Evolutionary conservation across 2,797 vertebrate species (phyloP), one percentile per base, ranked within the genome.

Genomic region (Lepilemur ruficaudatus): DNA sequence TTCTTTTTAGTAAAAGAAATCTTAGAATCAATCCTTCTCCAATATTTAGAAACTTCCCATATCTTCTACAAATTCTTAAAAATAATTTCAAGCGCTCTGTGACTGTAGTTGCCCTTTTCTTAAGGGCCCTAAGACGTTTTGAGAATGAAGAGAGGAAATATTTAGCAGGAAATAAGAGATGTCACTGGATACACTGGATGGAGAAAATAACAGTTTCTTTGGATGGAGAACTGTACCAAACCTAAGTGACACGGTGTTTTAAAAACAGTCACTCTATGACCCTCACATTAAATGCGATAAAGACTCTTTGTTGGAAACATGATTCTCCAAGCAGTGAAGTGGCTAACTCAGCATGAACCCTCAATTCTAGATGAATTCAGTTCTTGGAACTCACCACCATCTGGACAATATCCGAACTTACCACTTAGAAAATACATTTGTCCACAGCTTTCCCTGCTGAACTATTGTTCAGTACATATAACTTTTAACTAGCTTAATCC

Each of bases 401-500:
- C 65, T 79, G 59, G 48, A 81, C 91, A 87, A 85, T 22, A 59
- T 57, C 43, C 38, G 73, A 85, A 84, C 76, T 80, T 83, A 89
- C 94, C 81, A 67, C 82, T 85, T 80, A 90, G 7, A 61, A 94
- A 91, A 95, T 69, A 35, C 22, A 70, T 76, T 52, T 89, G 88
- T 23, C 78, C 90, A 63, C 12, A 46, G 88, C 18, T 43, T 76
- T 61, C 57, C 78, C 48, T 85, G 32, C 50, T 28, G 38, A 18
- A 30, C 5, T 14, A 41, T 10, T 38, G 57, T 38, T 94, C 10
- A 50, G 55, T 52, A 65, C 15, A 55, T 4, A 48, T 11, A 50
- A 75, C 46, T 84, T 90, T 52, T 50, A 91, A 82, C 38, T 15
- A 48, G 35, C 22, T 52, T 25, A 15, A 43, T 67, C 5, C 32